Evolutionary conservation across 2,888 invertebrate species (phyloP).

Genomic region (Labia minor): DNA sequence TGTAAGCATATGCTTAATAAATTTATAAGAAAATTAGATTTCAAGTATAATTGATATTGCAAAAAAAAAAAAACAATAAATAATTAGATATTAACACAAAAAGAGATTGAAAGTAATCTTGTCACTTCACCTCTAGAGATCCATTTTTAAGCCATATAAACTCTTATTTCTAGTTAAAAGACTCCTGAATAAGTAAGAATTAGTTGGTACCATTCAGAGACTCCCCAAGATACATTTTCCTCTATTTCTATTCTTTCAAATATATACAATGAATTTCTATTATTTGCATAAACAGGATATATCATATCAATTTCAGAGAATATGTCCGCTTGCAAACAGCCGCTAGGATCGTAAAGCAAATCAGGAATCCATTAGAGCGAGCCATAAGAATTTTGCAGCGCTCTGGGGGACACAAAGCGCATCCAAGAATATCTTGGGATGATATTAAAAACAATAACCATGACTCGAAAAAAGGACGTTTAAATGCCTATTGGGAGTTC

Average conservation of each 20-base stretch:
- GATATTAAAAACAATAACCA: background rate
- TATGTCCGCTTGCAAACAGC: background rate
- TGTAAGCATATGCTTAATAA: no score
- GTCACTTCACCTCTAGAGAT: background rate
- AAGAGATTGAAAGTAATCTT: no score
- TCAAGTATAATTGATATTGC: no score
- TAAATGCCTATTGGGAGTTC: background rate
- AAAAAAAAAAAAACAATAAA: no score
- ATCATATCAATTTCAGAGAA: background rate
- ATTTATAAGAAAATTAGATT: no score
- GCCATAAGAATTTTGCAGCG: background rate
- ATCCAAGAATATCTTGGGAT: background rate
- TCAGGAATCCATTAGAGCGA: constrained; percentile 7
- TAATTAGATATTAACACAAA: no score
- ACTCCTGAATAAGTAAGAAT: background rate
- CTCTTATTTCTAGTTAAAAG: background rate
- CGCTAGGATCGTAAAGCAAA: background rate
- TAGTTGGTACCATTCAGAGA: background rate
- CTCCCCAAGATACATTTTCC: background rate
- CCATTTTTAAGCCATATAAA: background rate
- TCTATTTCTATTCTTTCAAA: background rate
- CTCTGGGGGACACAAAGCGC: background rate
- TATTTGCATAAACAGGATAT: background rate
- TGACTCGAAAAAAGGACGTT: background rate
- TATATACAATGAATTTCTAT: constrained; percentile 4